Evolutionary conservation across 1,140 invertebrate species (phyloP).

Genomic region (Reticulitermes speratus): DNA sequence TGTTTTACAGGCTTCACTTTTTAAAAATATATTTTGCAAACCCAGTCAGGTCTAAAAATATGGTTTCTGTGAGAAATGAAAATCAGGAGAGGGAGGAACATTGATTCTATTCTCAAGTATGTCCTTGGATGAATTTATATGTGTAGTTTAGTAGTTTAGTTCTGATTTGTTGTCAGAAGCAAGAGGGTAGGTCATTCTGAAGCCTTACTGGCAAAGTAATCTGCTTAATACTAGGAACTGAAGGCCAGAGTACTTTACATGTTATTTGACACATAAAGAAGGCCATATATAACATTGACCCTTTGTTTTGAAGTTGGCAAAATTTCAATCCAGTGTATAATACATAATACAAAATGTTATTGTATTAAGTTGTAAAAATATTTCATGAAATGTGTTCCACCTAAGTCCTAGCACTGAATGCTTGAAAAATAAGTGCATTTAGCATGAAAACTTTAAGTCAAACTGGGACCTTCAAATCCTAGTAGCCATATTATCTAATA

Average conservation of each 20-base stretch:
- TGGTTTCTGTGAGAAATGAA: no score
- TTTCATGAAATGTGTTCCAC: not conserved
- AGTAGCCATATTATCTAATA: no score
- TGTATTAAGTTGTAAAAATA: not conserved
- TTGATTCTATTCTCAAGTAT: not conserved
- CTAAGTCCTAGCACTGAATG: not conserved
- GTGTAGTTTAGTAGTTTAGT: not conserved
- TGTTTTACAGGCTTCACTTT: no score
- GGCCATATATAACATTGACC: not conserved
- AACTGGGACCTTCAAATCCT: no score
- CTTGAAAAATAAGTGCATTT: not conserved
- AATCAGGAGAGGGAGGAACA: no score
- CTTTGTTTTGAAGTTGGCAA: not conserved
- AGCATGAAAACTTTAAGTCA: not conserved
- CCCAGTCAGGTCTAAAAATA: no score
- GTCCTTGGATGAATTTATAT: not conserved
- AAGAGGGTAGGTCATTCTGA: not conserved
- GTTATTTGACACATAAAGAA: not conserved
- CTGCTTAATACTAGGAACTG: not conserved
- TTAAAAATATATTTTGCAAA: no score
- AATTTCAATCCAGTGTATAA: not conserved
- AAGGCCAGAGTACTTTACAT: not conserved
- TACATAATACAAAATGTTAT: not conserved
- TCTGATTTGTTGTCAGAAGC: not conserved
- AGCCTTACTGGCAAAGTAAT: constrained; percentile 6